Percentiles rank a stretch among this genome's conserved stretches.
Conservation (phyloP, 2,888 invertebrate genomes). For the Cryptocephalus primarius region DNA sequence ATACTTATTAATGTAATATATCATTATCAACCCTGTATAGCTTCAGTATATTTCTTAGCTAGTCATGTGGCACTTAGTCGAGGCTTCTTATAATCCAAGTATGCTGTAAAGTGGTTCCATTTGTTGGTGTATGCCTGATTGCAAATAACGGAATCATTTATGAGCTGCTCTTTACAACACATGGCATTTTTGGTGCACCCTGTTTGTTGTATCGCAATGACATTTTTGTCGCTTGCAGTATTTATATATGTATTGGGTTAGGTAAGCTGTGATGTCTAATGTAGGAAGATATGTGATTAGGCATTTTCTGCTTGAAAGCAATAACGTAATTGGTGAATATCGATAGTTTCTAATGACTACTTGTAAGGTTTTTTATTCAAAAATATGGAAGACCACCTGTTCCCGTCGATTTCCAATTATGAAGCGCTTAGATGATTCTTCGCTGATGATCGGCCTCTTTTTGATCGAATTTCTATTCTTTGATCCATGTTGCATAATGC, state of each 20-base stretch:
- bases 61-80: not conserved
- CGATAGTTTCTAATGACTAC: not conserved
- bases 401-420: too few relatives aligned
- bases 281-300: not conserved
- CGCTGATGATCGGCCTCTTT: too few relatives aligned
- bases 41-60: not conserved
- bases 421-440: too few relatives aligned
- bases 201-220: not conserved
- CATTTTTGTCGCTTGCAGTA: too few relatives aligned
- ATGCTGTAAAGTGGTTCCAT: not conserved
- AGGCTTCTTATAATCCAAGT: not conserved
- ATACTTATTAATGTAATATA: not conserved
- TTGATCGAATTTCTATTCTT: too few relatives aligned
- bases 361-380: too few relatives aligned
- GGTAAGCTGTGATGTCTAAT: not conserved
- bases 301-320: not conserved
- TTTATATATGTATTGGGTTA: too few relatives aligned
- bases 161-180: not conserved
- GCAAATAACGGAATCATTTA: not conserved
- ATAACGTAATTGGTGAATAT: not conserved
- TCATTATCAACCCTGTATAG: not conserved
- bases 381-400: too few relatives aligned
- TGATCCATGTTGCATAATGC: too few relatives aligned
- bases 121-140: not conserved
- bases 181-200: not conserved